Evolutionary conservation across 2,888 invertebrate species (phyloP).

Genomic region (Lepidocyrtinus sp.): DNA sequence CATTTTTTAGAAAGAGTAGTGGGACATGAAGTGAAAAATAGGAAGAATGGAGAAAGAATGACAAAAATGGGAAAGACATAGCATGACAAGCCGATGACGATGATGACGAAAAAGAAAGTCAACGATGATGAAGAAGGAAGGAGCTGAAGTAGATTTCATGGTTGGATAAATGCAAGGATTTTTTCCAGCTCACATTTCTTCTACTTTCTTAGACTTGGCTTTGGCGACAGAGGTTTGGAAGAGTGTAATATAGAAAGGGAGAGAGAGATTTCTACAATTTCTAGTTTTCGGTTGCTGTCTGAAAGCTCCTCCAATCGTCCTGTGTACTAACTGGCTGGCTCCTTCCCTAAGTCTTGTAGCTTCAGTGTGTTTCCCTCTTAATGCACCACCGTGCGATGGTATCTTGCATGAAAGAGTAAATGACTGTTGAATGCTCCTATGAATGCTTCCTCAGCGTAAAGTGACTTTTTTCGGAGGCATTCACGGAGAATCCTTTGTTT

Average conservation of each 20-base stretch:
- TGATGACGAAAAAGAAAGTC: slow-evolving; percentile 45
- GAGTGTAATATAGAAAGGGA: too few species aligned
- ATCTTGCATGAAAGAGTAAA: slow-evolving; percentile 49
- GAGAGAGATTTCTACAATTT: slow-evolving; percentile 17
- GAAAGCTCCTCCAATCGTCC: slow-evolving; percentile 37
- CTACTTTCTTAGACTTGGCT: slow-evolving; percentile 26
- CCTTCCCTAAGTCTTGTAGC: slow-evolving; percentile 37
- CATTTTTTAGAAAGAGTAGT: slow-evolving; percentile 36
- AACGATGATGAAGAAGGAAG: slow-evolving; percentile 52
- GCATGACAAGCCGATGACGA: slow-evolving; percentile 48
- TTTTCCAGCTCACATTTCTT: slow-evolving; percentile 58
- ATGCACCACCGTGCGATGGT: slow-evolving; percentile 30
- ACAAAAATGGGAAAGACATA: slow-evolving; percentile 43
- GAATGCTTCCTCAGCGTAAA: slow-evolving; percentile 56
- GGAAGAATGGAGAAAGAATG: slow-evolving; percentile 43
- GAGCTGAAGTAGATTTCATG: slow-evolving; percentile 64
- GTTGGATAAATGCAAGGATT: slow-evolving; percentile 62
- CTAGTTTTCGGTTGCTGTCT: slow-evolving; percentile 8
- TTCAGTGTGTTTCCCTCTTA: slow-evolving; percentile 14
- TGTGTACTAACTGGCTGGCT: slow-evolving; percentile 50
- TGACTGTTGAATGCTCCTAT: slow-evolving; percentile 56
- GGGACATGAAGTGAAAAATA: slow-evolving; percentile 40
- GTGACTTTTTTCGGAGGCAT: slow-evolving; percentile 45
- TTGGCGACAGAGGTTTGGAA: slow-evolving; percentile 7
- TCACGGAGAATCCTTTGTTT: slow-evolving; percentile 55